Conservation (phyloP, 1,140 invertebrate species). For the Achroia grisella region DNA sequence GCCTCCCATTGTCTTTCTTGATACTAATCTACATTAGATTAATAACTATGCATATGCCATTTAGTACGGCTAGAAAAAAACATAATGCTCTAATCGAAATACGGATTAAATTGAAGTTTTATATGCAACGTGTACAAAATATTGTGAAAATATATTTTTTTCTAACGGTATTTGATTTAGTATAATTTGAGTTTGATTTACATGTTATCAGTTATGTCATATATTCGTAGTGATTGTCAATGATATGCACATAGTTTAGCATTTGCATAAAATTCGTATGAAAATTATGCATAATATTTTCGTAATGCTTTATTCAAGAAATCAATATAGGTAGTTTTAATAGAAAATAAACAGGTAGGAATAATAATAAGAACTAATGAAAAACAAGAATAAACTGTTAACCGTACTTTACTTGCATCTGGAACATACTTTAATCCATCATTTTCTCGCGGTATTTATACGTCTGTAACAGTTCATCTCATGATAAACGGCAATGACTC, state of each 20-base stretch:
- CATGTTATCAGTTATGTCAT: no score
- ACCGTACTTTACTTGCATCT: conserved; percentile 8
- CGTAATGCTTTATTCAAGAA: no score
- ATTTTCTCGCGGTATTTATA: conserved; percentile 45
- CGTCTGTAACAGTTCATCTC: conserved; percentile 67
- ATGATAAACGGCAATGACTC: conserved; percentile 69
- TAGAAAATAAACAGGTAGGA: conserved; percentile 10
- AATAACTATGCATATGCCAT: conserved; percentile 28
- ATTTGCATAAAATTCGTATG: no score
- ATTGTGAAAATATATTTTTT: no score
- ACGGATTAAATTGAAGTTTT: no score
- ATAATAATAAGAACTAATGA: background rate
- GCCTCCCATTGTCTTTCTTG: conserved; percentile 57
- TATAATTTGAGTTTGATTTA: no score
- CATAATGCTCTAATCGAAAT: background rate
- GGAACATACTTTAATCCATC: conserved; percentile 29
- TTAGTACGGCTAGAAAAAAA: conserved; percentile 25
- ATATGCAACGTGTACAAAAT: no score
- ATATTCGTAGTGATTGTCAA: no score
- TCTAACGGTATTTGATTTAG: no score
- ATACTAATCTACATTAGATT: conserved; percentile 48
- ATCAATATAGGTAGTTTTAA: no score
- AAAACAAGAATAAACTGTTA: background rate
- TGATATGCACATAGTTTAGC: no score
- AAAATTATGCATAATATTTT: no score